phyloP scores from a whole-genome alignment of 2,797 vertebrate species.

The Micropoecilia bifurca region DNA sequence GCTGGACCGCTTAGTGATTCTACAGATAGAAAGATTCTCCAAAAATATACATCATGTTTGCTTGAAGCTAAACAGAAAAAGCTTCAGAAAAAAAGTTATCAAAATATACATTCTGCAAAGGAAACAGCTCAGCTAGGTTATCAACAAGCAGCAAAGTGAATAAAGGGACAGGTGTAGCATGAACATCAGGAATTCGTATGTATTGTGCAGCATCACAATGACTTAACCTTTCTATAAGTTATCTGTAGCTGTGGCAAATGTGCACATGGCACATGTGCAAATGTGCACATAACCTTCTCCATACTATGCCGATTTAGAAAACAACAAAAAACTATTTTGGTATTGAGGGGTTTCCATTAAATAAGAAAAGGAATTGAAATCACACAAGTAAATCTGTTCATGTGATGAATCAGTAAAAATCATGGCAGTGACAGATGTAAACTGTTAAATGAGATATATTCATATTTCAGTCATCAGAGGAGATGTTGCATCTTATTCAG shows the following conservation, averaged over 20 bases:
- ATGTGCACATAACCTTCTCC: no score
- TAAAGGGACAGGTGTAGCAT: not conserved
- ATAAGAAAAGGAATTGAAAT: no score
- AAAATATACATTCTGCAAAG: not conserved
- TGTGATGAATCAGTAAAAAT: no score
- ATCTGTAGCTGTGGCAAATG: not conserved
- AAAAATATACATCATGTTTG: not conserved
- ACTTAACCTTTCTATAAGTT: not conserved
- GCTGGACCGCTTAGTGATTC: not conserved
- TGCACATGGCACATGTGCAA: no score
- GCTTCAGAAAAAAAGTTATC: not conserved
- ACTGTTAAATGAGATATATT: no score
- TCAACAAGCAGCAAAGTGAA: not conserved
- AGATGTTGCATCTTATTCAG: no score
- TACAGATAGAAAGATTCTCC: not conserved
- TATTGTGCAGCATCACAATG: not conserved
- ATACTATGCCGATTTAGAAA: no score
- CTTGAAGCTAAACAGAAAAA: not conserved
- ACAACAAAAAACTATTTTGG: no score
- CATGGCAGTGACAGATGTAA: no score
- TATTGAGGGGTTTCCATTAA: no score
- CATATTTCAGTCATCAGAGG: no score
- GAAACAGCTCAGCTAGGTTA: not conserved
- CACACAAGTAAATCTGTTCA: no score
- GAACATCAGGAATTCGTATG: not conserved